Conservation (phyloP, 2,888 invertebrate species). For the Nymphalis urticae region DNA sequence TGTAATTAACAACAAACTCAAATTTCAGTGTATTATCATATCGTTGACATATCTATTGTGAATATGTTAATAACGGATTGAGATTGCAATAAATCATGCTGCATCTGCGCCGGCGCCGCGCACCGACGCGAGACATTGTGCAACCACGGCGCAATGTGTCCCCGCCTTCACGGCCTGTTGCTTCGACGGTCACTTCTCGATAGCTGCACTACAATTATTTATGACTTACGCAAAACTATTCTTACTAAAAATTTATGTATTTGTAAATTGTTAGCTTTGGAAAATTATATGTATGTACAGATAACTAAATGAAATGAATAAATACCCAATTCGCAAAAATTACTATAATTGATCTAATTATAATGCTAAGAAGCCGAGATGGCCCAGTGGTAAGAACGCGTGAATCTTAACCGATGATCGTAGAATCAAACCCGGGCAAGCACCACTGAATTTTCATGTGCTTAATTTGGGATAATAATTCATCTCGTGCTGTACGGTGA, state of each 20-base stretch:
- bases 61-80: conserved; percentile 31
- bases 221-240: conserved; percentile 9
- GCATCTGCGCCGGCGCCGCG: conserved; percentile 45
- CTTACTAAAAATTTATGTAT: not conserved
- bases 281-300: no score
- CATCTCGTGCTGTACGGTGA: no score
- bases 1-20: not conserved
- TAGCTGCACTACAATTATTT: conserved; percentile 20
- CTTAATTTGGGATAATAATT: no score
- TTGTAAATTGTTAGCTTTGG: no score
- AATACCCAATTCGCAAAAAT: not conserved
- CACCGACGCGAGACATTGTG: conserved; percentile 47
- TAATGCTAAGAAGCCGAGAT: no score
- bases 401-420: no score
- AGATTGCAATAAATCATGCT: conserved; percentile 41
- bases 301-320: no score
- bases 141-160: conserved; percentile 54
- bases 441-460: no score
- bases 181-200: conserved; percentile 32
- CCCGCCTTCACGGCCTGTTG: conserved; percentile 61
- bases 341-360: not conserved
- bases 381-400: no score
- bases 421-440: no score
- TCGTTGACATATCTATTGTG: conserved; percentile 31
- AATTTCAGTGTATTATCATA: conserved; percentile 6